A percentile compares a stretch with the other conserved stretches of the same genome.
phyloP scores from a whole-genome alignment of 1,140 invertebrate species.

The Hormaphis cornu region DNA sequence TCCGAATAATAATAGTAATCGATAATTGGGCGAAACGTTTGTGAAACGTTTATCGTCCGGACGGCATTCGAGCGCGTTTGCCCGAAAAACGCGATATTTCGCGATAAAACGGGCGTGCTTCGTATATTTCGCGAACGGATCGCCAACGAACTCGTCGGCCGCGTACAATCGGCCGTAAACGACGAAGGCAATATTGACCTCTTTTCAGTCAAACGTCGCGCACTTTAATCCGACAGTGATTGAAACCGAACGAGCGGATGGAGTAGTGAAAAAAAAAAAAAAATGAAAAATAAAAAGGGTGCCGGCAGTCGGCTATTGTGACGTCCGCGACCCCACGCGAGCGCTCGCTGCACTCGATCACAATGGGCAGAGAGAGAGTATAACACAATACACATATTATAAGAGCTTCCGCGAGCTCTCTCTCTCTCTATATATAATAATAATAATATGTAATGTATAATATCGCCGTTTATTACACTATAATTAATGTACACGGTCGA shows the following conservation, averaged over 20 bases:
- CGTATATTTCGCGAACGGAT: too few species aligned
- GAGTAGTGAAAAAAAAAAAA: too few species aligned
- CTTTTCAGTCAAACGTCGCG: conserved; percentile 23
- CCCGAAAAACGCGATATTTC: too few species aligned
- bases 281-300: conserved; percentile 20
- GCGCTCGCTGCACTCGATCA: neutral
- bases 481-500: conserved; percentile 8
- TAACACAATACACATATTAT: neutral
- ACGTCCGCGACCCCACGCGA: conserved; percentile 12
- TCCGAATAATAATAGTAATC: too few species aligned
- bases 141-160: neutral
- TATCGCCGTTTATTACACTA: conserved; percentile 15
- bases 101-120: too few species aligned
- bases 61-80: too few species aligned
- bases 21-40: too few species aligned
- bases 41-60: too few species aligned
- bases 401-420: neutral
- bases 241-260: conserved; percentile 3
- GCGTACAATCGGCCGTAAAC: neutral
- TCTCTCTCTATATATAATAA: neutral
- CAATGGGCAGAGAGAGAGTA: conserved; percentile 13
- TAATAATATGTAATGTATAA: too few species aligned
- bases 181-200: conserved; percentile 32
- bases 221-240: conserved; percentile 32
- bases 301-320: conserved; percentile 9